Evolutionary conservation across 2,888 invertebrate genomes (phyloP).

Genomic region (Shargacucullia verbasci): DNA sequence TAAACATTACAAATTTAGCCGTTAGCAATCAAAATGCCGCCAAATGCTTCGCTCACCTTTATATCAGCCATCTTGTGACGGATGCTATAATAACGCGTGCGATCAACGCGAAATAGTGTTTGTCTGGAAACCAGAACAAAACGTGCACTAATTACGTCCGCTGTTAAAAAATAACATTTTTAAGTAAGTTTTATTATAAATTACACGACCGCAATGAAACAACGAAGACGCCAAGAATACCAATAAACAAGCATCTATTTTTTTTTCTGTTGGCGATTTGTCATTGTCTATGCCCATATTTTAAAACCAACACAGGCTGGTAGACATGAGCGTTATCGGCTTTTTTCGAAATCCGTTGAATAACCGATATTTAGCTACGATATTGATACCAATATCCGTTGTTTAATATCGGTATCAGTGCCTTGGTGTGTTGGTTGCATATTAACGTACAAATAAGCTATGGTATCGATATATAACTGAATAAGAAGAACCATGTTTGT

Average conservation of each 20-base stretch:
- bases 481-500: too few relatives aligned
- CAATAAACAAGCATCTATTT: slow-evolving; percentile 67
- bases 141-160: slow-evolving; percentile 64
- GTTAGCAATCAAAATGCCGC: slow-evolving; percentile 87
- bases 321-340: too few relatives aligned
- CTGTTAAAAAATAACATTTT: slow-evolving; percentile 77
- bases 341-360: too few relatives aligned
- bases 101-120: slow-evolving; percentile 77
- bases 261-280: slow-evolving; percentile 11
- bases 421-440: too few relatives aligned
- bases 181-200: slow-evolving; percentile 58
- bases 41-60: slow-evolving; percentile 82
- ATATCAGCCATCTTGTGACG: slow-evolving; percentile 87
- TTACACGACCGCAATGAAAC: slow-evolving; percentile 67
- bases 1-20: slow-evolving; percentile 71
- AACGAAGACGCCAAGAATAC: slow-evolving; percentile 77
- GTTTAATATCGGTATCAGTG: too few relatives aligned
- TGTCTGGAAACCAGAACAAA: slow-evolving; percentile 71
- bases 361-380: too few relatives aligned
- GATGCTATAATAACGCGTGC: slow-evolving; percentile 73
- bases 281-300: slow-evolving; percentile 21
- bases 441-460: too few relatives aligned
- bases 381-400: too few relatives aligned
- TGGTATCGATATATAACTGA: too few relatives aligned
- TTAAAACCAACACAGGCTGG: too few relatives aligned